phyloP scores from a whole-genome alignment of 2,113 vertebrate species.

The Burhinus bistriatus region DNA sequence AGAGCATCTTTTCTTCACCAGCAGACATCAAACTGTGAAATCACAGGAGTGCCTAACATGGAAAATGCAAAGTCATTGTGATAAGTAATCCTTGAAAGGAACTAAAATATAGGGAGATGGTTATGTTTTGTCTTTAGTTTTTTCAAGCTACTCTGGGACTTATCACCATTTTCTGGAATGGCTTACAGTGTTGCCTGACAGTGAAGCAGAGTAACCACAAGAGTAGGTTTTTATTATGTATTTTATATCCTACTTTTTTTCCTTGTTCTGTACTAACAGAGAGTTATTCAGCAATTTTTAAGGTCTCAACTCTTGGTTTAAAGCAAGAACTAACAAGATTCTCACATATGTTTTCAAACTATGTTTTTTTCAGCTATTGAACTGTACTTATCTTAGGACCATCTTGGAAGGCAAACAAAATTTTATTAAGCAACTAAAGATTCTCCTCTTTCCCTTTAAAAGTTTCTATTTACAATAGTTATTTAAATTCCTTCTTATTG shows the following conservation, averaged over 20 bases:
- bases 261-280: background rate
- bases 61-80: background rate
- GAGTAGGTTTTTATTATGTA: background rate
- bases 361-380: background rate
- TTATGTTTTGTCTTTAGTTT: background rate
- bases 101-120: background rate
- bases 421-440: background rate
- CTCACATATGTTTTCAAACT: background rate
- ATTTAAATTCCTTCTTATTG: background rate
- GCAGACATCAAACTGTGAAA: background rate
- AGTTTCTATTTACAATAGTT: background rate
- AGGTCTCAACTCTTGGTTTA: background rate
- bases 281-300: background rate
- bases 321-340: background rate
- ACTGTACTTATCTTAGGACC: background rate
- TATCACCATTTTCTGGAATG: background rate
- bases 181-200: background rate
- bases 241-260: background rate
- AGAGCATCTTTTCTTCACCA: background rate
- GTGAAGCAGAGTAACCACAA: background rate
- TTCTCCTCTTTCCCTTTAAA: background rate
- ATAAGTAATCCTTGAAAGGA: background rate
- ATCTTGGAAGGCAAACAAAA: background rate
- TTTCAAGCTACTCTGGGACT: background rate
- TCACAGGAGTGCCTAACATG: background rate